Base-by-base conservation (phyloP, 2,113 vertebrate species). In the Cryptotis parvus region DNA sequence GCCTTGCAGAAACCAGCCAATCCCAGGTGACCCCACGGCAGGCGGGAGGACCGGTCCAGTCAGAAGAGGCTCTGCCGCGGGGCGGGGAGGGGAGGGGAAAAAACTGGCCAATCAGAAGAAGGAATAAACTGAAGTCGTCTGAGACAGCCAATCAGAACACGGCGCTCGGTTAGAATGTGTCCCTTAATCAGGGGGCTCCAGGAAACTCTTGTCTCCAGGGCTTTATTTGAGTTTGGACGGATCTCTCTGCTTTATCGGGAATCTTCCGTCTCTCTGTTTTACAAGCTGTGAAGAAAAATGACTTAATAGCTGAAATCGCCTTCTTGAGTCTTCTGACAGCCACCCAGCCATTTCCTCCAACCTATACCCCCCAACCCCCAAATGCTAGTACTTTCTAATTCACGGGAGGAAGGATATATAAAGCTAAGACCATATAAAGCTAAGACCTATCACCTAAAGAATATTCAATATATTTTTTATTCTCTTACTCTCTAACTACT, bases 31-130 rank as follows among this genome's bases (percentile, higher is more conserved):
- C 73, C 39, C 58, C 78, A 87, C 66, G 6, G 66, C 92, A 78
- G 55, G 37, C 45, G 94, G 82, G 94, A 4, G 92, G 93, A 94
- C 90, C 2, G 27, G 89, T 49, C 80, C 63, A 37, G 92, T 86
- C 37, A 52, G 92, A 96, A 90, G 84, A 11, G 45, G 14, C 10
- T 49, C 45, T 7, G 79, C 66, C 63, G 58, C n/a, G n/a, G n/a
- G n/a, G n/a, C n/a, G n/a, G 58, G 94, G 93, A 92, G 91, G 37
- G 2, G 45, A 83, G 77, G 81, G 24, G 77, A 74, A 70, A 26
- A 31, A 35, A 0, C 1, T 7, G 11, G n/a, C 72, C 83, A 33
- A 33, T 84, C 66, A 26, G 27, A 3, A 4, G 39, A n/a, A 87
- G 31, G 4, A 69, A 33, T n/a, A 43, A 68, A 83, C 65, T 43